Evolutionary conservation across 2,888 invertebrate species (phyloP).

Genomic region (Pachymerium ferrugineum): DNA sequence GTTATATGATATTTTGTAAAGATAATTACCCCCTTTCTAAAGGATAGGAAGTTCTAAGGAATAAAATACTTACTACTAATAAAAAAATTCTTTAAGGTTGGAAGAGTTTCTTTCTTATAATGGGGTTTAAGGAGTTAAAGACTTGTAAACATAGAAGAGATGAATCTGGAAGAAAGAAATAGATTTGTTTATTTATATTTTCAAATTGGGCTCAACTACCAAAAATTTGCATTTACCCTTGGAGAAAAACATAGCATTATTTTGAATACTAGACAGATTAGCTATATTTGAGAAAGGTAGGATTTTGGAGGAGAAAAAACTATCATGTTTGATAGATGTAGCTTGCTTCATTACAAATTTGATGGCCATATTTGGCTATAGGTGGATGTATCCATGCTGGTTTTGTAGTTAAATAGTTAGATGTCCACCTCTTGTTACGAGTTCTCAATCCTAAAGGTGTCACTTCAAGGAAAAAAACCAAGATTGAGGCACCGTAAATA

Average conservation of each 20-base stretch:
- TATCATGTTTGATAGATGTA: background rate
- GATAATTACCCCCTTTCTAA: no score
- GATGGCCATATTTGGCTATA: background rate
- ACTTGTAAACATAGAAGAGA: no score
- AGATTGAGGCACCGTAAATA: slow-evolving; percentile 36
- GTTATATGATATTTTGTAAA: no score
- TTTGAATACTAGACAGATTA: background rate
- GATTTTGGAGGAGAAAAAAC: background rate
- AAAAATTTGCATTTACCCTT: background rate
- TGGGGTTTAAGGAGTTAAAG: no score
- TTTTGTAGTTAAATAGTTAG: background rate
- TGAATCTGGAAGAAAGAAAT: no score
- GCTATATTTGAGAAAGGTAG: background rate
- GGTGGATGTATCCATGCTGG: background rate
- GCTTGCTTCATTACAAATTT: background rate
- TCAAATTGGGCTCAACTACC: background rate
- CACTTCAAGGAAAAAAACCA: background rate
- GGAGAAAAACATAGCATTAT: background rate
- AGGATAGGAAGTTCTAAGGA: no score
- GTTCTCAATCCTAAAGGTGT: background rate
- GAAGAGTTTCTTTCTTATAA: no score
- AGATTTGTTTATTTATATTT: no score
- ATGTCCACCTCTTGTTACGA: background rate
- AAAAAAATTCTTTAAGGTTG: no score
- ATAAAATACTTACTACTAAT: no score